A percentile compares a stretch with the other conserved stretches of the same genome.
Conservation (phyloP, 2,797 vertebrate genomes). For the Alauda arvensis region DNA sequence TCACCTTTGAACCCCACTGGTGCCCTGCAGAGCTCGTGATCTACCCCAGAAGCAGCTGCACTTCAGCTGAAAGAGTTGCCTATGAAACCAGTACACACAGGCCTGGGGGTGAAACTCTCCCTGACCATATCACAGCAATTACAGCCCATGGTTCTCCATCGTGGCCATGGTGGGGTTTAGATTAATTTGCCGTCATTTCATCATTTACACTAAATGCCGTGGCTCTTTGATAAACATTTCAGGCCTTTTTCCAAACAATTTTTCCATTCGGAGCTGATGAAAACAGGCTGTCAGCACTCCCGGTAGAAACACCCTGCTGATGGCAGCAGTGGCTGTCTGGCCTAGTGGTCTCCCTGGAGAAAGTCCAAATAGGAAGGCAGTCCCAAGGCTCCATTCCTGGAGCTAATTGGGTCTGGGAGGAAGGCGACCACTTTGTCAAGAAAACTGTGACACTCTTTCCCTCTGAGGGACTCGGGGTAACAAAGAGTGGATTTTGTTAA, state of each 20-base stretch:
- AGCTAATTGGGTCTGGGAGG: neutral
- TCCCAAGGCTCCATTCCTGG: neutral
- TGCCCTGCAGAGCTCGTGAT: neutral
- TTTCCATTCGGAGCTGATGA: constrained; percentile 44
- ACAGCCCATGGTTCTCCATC: neutral
- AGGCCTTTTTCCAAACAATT: constrained; percentile 58
- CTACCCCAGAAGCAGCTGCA: neutral
- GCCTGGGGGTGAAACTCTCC: neutral
- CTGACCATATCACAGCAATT: neutral
- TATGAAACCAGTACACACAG: neutral
- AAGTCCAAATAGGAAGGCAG: constrained; percentile 31
- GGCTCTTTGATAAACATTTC: constrained; percentile 61
- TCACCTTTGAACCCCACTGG: neutral
- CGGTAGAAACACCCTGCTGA: neutral
- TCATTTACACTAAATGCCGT: constrained; percentile 45
- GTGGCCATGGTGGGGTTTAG: neutral
- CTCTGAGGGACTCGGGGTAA: neutral
- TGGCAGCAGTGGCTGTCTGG: constrained; percentile 30
- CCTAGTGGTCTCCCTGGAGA: constrained; percentile 46
- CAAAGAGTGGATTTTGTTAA: neutral
- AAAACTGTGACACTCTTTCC: neutral
- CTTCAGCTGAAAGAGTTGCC: neutral
- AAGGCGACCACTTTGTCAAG: neutral
- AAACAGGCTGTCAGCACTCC: constrained; percentile 60
- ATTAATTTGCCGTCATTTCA: constrained; percentile 48